Evolutionary conservation across 2,888 invertebrate species (phyloP).

Genomic region (Coecobrya sp.): DNA sequence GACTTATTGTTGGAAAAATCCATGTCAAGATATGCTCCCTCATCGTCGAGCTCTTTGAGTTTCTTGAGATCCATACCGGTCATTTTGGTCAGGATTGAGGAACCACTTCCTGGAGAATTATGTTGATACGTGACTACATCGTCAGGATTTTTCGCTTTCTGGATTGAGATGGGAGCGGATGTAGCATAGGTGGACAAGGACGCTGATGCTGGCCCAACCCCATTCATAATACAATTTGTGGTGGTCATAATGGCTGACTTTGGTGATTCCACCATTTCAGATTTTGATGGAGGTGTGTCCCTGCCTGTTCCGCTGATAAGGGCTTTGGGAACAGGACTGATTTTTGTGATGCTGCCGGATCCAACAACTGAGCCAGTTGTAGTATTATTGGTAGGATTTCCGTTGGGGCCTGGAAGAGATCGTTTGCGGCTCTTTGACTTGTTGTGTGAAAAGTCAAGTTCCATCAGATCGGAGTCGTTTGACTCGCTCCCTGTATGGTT

Average conservation of each 20-base stretch:
- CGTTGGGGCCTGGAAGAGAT: slow-evolving; percentile 85
- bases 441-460: slow-evolving; percentile 86
- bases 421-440: slow-evolving; percentile 84
- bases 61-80: slow-evolving; percentile 86
- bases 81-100: slow-evolving; percentile 85
- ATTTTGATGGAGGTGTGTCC: slow-evolving; percentile 67
- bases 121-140: slow-evolving; percentile 70
- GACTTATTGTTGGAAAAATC: slow-evolving; percentile 78
- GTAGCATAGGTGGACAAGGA: slow-evolving; percentile 78
- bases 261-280: slow-evolving; percentile 59
- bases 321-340: slow-evolving; percentile 84
- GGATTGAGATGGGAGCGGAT: slow-evolving; percentile 85
- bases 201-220: slow-evolving; percentile 7
- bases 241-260: slow-evolving; percentile 47
- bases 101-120: slow-evolving; percentile 56
- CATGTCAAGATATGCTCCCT: slow-evolving; percentile 86
- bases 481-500: slow-evolving; percentile 80
- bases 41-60: slow-evolving; percentile 85
- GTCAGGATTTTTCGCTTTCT: slow-evolving; percentile 67
- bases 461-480: slow-evolving; percentile 86
- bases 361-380: slow-evolving; percentile 79
- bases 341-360: slow-evolving; percentile 75
- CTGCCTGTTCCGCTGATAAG: slow-evolving; percentile 62
- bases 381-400: slow-evolving; percentile 75
- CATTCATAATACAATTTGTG: slow-evolving; percentile 60